These are phyloP conservation scores for Galerucella calmariensis DNA, from an alignment of 2,888 invertebrate species.

Conservation along the genomic window DNA sequence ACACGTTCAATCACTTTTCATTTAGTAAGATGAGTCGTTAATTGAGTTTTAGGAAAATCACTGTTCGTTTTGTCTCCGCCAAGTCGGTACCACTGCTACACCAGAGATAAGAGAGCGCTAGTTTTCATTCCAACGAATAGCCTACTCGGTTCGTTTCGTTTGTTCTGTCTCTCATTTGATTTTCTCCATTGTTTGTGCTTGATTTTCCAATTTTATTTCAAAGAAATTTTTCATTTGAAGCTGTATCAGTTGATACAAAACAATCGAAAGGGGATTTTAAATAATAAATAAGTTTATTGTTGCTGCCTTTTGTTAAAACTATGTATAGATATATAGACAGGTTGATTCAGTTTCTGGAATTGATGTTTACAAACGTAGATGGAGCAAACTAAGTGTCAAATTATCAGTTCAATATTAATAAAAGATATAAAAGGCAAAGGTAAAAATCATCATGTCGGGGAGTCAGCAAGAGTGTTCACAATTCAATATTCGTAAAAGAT, in stretches of 20 bases:
- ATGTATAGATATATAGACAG: background rate
- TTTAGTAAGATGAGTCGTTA: conserved; percentile 66
- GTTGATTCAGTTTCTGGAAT: background rate
- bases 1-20: conserved; percentile 67
- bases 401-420: too few species aligned
- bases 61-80: conserved; percentile 57
- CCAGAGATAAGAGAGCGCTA: conserved; percentile 52
- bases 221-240: conserved; percentile 17
- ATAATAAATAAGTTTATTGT: background rate
- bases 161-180: conserved; percentile 33
- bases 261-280: background rate
- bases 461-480: too few species aligned
- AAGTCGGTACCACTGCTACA: conserved; percentile 57
- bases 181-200: conserved; percentile 31
- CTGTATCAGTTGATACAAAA: conserved; percentile 1
- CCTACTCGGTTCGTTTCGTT: conserved; percentile 21
- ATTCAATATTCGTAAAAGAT: too few species aligned
- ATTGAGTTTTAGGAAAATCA: conserved; percentile 64
- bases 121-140: conserved; percentile 41
- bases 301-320: background rate
- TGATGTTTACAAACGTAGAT: background rate
- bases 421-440: too few species aligned
- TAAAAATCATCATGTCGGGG: too few species aligned
- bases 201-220: conserved; percentile 32
- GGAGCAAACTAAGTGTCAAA: too few species aligned